Evolutionary conservation across 2,888 invertebrate genomes (phyloP), one percentile per base, ranked within the genome.

Genomic region (Oithona nana): DNA sequence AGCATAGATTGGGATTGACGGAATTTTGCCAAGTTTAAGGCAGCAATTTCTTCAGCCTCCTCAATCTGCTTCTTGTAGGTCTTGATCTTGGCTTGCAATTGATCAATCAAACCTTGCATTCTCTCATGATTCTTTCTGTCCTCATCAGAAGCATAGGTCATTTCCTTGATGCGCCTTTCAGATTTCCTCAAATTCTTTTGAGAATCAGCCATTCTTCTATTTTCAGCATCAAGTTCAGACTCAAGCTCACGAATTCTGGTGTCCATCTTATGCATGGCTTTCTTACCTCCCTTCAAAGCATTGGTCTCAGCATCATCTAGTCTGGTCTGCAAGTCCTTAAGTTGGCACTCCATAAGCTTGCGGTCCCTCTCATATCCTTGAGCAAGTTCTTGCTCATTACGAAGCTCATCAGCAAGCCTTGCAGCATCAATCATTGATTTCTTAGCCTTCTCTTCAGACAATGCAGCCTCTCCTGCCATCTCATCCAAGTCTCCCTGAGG

Each of bases 371-470:
- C 64, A 26, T 30, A 28, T n/a, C 31, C 31, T 57, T 61, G 61
- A 20, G 64, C 61, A 57, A 52, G 24, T 26, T 64, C 64, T 39
- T 64, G 64, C 39, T 64, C 64, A 3, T 76, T 28, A 3, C 64
- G 22, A 75, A 97, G 87, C 74, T 98, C 97, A 75, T 98, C 97
- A 68, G 97, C 95, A 66, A 98, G 82, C 74, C 95, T 84, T 71
- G 95, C 93, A 69, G 97, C 95, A 76, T 98, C 97, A 70, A 92
- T 88, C 89, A 94, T 92, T 60, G 93, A 93, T 80, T 93, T 93
- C 85, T 93, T 94, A 70, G 90, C 89, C 80, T 92, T 90, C 79
- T 98, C 98, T 76, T 98, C 97, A 69, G 93, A 90, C 80, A 88
- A 88, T 83, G 93, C 94, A 75, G 95, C 92, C 78, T 97, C 97